phyloP scores from a whole-genome alignment of 1,140 invertebrate species.

The Drosophila tropicalis region DNA sequence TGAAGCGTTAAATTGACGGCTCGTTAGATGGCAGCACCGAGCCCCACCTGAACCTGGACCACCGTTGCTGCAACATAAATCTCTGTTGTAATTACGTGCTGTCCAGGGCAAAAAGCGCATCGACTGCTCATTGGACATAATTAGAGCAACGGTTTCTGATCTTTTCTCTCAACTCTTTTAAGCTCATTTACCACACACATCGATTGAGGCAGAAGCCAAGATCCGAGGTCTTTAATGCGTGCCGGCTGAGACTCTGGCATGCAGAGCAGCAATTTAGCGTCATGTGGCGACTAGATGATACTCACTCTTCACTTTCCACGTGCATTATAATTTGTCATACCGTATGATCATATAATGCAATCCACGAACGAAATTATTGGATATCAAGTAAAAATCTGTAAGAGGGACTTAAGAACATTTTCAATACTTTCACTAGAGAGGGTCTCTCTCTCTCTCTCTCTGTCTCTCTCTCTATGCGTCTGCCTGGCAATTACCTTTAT shows the following conservation, averaged over 20 bases:
- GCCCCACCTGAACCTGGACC: background rate
- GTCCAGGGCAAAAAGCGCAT: slow-evolving; percentile 42
- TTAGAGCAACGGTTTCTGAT: slow-evolving; percentile 72
- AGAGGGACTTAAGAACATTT: background rate
- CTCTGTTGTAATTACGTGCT: slow-evolving; percentile 67
- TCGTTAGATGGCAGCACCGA: slow-evolving; percentile 69
- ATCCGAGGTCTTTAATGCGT: slow-evolving; percentile 49
- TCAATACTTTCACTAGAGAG: slow-evolving; percentile 40
- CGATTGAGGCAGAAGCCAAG: slow-evolving; percentile 13
- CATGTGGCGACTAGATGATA: slow-evolving; percentile 35
- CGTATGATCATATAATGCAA: slow-evolving; percentile 24
- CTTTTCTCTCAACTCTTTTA: slow-evolving; percentile 14
- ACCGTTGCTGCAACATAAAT: slow-evolving; percentile 41
- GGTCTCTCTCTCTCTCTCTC: background rate
- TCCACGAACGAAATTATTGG: slow-evolving; percentile 12
- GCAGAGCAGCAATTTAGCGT: slow-evolving; percentile 53
- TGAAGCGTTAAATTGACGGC: slow-evolving; percentile 81
- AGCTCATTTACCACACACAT: slow-evolving; percentile 77
- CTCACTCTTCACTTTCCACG: slow-evolving; percentile 27
- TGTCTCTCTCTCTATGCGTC: no score
- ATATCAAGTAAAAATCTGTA: slow-evolving; percentile 2
- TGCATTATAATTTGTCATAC: slow-evolving; percentile 43
- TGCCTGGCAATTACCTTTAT: background rate
- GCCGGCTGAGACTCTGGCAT: slow-evolving; percentile 29
- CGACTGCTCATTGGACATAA: slow-evolving; percentile 59